A percentile compares a stretch with the other conserved stretches of the same genome.
phyloP scores from a whole-genome alignment of 2,113 vertebrate species.

The Ictalurus punctatus region DNA sequence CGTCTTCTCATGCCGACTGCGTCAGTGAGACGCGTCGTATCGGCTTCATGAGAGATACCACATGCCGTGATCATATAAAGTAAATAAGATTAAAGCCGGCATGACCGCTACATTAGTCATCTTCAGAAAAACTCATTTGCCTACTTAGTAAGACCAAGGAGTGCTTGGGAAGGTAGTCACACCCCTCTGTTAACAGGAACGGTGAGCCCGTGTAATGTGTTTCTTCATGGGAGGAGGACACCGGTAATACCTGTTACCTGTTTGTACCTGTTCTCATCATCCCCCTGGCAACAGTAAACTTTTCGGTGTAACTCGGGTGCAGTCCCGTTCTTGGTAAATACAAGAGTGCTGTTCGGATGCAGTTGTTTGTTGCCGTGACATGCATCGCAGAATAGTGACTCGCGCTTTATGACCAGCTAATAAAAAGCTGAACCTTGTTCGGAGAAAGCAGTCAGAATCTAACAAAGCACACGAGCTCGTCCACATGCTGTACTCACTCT shows the following conservation, averaged over 20 bases:
- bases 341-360: neutral
- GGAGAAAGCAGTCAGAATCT: neutral
- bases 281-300: constrained; percentile 12
- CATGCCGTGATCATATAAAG: neutral
- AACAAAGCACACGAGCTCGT: neutral
- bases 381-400: no score
- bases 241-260: constrained; percentile 38
- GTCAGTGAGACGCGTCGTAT: neutral
- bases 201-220: neutral
- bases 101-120: neutral
- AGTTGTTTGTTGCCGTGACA: neutral
- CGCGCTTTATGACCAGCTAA: neutral
- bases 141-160: neutral
- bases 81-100: neutral
- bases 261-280: constrained; percentile 33
- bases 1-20: neutral
- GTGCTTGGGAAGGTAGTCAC: constrained; percentile 34
- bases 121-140: neutral
- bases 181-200: constrained; percentile 15
- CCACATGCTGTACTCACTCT: no score
- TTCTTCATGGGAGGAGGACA: constrained; percentile 40
- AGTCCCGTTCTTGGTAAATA: neutral
- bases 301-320: neutral
- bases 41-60: no score
- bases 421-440: neutral